Percentiles rank a stretch among this genome's conserved stretches.
Evolutionary conservation across 1,140 invertebrate genomes (phyloP).

Genomic region (Saccostrea glomerata): DNA sequence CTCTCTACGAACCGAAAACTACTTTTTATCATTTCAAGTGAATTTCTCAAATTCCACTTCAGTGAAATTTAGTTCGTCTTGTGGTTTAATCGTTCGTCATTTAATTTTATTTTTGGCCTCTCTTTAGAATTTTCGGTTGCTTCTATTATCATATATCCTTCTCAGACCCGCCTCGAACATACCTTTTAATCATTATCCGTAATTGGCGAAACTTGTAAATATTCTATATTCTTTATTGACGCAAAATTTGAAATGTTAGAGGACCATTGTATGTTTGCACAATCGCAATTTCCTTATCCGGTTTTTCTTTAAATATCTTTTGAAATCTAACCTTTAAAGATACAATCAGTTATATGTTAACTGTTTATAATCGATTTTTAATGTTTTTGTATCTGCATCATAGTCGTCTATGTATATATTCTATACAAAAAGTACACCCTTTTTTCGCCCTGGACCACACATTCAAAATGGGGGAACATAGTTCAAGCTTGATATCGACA

Average conservation of each 20-base stretch:
- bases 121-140: not conserved
- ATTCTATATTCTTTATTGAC: not conserved
- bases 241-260: slow-evolving; percentile 1
- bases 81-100: slow-evolving; percentile 25
- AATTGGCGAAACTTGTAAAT: slow-evolving; percentile 21
- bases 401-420: not conserved
- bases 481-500: not conserved
- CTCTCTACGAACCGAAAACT: slow-evolving; percentile 11
- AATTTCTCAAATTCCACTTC: slow-evolving; percentile 25
- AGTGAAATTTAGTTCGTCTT: not conserved
- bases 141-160: not conserved
- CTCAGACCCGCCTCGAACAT: not conserved
- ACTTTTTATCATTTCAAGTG: slow-evolving; percentile 20
- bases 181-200: not conserved
- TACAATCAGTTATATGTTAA: not conserved
- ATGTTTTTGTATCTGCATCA: not conserved
- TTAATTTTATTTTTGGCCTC: slow-evolving; percentile 20
- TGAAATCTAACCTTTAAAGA: slow-evolving; percentile 25
- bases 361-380: slow-evolving; percentile 4
- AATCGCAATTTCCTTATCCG: slow-evolving; percentile 1
- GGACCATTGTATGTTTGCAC: slow-evolving; percentile 20
- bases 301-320: slow-evolving; percentile 5
- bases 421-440: not conserved
- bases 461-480: not conserved
- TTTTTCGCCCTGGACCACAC: not conserved